These are phyloP conservation scores for Agrotis segetum DNA, from an alignment of 2,888 invertebrate genomes.

Conservation along the genomic window DNA sequence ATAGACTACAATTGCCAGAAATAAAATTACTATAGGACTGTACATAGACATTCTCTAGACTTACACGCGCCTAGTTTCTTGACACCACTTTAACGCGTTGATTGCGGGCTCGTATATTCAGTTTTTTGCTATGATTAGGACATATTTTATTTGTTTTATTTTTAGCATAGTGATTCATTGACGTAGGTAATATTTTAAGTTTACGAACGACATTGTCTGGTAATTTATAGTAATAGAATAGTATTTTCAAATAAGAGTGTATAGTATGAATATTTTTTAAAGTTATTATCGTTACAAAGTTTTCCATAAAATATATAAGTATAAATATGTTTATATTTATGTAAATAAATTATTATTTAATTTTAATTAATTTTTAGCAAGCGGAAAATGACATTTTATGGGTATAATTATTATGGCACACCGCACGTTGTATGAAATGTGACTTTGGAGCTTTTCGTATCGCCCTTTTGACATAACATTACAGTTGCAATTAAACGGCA, in stretches of 20 bases:
- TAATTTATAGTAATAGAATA: not conserved
- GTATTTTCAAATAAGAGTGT: not conserved
- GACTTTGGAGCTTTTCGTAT: constrained; percentile 3
- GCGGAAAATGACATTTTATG: constrained; percentile 19
- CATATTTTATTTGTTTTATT: not conserved
- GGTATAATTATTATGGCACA: not conserved
- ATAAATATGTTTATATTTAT: no score
- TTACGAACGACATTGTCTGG: no score
- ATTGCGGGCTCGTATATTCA: not conserved
- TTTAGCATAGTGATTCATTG: constrained; percentile 9
- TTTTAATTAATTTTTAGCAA: constrained; percentile 4
- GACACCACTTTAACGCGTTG: constrained; percentile 12
- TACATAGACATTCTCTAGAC: not conserved
- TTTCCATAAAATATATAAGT: no score
- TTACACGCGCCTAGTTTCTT: constrained; percentile 13
- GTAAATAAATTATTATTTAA: no score
- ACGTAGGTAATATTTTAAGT: no score
- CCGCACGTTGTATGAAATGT: constrained; percentile 17
- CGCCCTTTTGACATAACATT: no score
- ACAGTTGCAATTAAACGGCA: no score
- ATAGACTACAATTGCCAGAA: not conserved
- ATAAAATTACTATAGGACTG: not conserved
- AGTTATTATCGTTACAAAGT: no score
- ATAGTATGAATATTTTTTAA: no score
- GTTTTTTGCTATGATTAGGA: not conserved